Base-by-base conservation (phyloP, 2,797 vertebrate genomes). In the Hozukius guyotensis region DNA sequence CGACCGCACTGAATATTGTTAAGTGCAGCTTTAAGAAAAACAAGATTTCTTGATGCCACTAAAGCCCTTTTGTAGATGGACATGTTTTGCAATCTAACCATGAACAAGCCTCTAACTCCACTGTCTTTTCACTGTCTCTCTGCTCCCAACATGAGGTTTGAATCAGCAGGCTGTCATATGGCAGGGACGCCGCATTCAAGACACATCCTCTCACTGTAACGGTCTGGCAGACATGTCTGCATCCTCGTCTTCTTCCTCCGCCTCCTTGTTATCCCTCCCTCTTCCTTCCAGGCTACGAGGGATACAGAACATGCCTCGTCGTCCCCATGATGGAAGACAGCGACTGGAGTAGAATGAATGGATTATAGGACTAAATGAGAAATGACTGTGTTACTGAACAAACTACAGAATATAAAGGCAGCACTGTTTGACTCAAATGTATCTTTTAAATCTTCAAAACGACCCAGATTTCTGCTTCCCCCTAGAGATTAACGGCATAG, bases 81-180 rank as follows among this genome's bases (percentile, higher is more conserved):
- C 12, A 60, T 62, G 75, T 74, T 79, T 78, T 63, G 55, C 34
- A 77, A 32, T 55, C 18, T 66, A 68, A 68, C 69, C 29, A 16
- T 56, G 20, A 80, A 57, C 55, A 73, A 74, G 52, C 42, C 62
- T 69, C 53, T 52, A 56, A 72, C 63, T 76, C 56, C 53, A 16
- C 14, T 64, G 79, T 85, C 77, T 83, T 56, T 63, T 82, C 10
- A 61, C 55, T 42, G 56, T 77, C 60, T 88, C 75, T 80, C 70
- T 72, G 68, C 68, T 80, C 61, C 74, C 56, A 75, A 88, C 91
- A 92, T 89, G 67, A 88, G 91, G 84, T 93, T 94, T 78, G 56
- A 91, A 91, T 93, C 85, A 93, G 73, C 27, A 9, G 32, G 36
- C 77, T 81, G 87, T 93, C 87, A 85, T 78, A 89, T 82, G 87